Percentiles rank a stretch among this genome's conserved stretches.
These are phyloP conservation scores for Odocoileus virginianus DNA, from an alignment of 2,113 vertebrate genomes.

Conservation along the genomic window DNA sequence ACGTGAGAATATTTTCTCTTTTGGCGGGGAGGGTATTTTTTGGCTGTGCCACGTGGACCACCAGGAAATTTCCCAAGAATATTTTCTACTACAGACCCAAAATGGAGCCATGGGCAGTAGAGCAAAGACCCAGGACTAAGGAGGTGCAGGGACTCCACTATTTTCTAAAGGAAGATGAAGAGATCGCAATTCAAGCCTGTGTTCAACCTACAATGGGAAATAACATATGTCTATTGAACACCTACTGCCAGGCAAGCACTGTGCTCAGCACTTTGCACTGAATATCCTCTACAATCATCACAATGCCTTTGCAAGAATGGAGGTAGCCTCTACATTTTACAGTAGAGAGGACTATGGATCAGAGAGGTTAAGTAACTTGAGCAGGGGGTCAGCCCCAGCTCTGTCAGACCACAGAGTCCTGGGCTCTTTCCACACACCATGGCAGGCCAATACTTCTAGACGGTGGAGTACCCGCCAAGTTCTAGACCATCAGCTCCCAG, in stretches of 20 bases:
- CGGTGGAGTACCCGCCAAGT: background rate
- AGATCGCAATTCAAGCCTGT: background rate
- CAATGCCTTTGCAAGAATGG: background rate
- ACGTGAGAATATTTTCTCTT: background rate
- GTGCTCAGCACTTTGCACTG: background rate
- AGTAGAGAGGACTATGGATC: background rate
- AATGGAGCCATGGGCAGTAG: background rate
- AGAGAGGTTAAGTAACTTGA: background rate
- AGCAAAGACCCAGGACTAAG: background rate
- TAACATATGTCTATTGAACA: background rate
- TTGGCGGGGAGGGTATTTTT: background rate
- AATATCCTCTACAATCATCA: background rate
- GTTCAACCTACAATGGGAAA: background rate
- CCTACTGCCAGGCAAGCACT: background rate
- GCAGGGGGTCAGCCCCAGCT: background rate
- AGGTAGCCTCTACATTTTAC: background rate
- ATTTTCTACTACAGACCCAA: background rate
- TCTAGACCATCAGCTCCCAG: background rate
- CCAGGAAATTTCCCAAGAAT: background rate
- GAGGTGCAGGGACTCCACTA: too few relatives aligned
- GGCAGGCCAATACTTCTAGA: fast-evolving
- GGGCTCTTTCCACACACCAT: fast-evolving
- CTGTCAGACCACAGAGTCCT: background rate
- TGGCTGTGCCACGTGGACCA: background rate
- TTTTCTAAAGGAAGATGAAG: background rate